Base-by-base conservation (phyloP, 2,797 vertebrate species). In the Natrix natrix region DNA sequence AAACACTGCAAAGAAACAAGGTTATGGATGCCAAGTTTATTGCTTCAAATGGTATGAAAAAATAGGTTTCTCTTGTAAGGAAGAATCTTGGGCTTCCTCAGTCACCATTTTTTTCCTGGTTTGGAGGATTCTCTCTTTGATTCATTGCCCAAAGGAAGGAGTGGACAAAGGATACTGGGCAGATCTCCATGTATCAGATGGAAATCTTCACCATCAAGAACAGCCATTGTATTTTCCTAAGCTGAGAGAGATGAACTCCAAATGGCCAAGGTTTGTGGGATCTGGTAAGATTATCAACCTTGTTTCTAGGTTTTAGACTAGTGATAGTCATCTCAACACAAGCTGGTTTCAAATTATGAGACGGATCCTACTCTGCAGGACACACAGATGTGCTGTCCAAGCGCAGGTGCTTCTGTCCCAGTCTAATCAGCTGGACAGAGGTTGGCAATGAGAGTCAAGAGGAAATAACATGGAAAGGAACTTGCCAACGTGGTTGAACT, bases 1-100 rank as follows among this genome's bases (percentile, higher is more conserved):
- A 92, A 37, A 90, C 16, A 88, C 90, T 90, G 48, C 91, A 83
- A 94, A 86, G 92, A 95, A 90, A 96, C 32, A 95, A 95, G 93
- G 92, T 95, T 95, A 93, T 3, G 55, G 55, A 55, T 55, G 55
- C 55, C 55, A 55, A 11, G 55, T 12, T 55, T 55, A 55, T 55
- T 55, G 12, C 10, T 55, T 55, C 55, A 55, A 55, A 11, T 13
- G 55, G 55, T 55, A 55, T 55, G 55, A 55, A 55, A 55, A 55
- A 55, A 55, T 13, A 55, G 55, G 55, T 55, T 55, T 55, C 55
- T 13, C 55, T 55, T 66, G 12, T 93, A 83, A 94, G 94, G 28
- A 93, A 22, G 59, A 92, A 43, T 52, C 90, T 92, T 69, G 48
- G 3, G 26, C 13, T 66, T 66, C 26, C 61, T 28, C 61, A 55